Evolutionary conservation across 2,888 invertebrate species (phyloP).

Genomic region (Aleiodes leptofemur): DNA sequence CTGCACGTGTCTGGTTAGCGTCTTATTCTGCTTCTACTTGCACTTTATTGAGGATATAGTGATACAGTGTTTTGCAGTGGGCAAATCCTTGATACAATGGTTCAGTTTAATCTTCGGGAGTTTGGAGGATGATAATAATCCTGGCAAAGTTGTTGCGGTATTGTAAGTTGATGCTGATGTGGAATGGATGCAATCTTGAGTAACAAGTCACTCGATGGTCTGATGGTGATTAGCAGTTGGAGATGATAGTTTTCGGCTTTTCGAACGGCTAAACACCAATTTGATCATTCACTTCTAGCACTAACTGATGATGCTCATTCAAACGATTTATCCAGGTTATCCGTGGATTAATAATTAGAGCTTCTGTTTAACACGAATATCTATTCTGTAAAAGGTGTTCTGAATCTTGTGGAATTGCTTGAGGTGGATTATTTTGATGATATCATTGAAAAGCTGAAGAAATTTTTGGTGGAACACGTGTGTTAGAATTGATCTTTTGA

Average conservation of each 20-base stretch:
- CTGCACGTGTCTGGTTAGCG: slow-evolving; percentile 5
- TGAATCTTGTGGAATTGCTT: too few species aligned
- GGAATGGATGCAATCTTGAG: slow-evolving; percentile 1
- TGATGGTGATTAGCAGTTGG: neutral
- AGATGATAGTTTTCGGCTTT: neutral
- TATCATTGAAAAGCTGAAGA: too few species aligned
- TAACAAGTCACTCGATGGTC: slow-evolving; percentile 12
- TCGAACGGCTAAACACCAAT: too few species aligned
- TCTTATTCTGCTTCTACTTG: neutral
- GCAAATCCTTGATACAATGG: slow-evolving; percentile 63
- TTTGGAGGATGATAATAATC: slow-evolving; percentile 58
- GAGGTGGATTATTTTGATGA: too few species aligned
- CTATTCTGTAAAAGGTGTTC: too few species aligned
- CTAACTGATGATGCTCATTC: too few species aligned
- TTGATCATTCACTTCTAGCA: too few species aligned
- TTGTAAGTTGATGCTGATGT: slow-evolving; percentile 37
- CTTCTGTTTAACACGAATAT: too few species aligned
- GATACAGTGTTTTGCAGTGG: neutral
- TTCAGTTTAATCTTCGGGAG: slow-evolving; percentile 60
- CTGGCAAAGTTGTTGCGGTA: slow-evolving; percentile 59
- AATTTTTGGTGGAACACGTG: too few species aligned
- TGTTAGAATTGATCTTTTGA: too few species aligned
- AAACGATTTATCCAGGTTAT: too few species aligned
- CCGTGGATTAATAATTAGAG: too few species aligned
- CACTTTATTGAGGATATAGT: neutral